Evolutionary conservation across 2,888 invertebrate species (phyloP), one percentile per base, ranked within the genome.

Genomic region (Lycocerus yunnanus): DNA sequence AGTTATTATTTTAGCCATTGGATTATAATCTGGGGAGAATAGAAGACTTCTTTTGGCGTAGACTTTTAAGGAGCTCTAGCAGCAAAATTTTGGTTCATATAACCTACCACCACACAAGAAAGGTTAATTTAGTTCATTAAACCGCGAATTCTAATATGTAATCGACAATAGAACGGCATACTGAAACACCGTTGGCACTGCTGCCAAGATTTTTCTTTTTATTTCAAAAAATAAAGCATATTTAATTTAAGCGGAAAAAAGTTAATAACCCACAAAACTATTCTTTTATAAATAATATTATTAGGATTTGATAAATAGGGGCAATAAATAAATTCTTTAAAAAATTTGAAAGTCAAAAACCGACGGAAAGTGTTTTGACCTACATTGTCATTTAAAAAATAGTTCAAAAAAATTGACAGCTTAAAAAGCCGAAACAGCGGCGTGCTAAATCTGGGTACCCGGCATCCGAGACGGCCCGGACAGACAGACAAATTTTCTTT

Each of bases 111-210:
- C 20, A 63, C 16, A 63, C 61, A 18, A 63, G 61, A 63, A 63
- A 63, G 61, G 61, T 63, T 63, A 63, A 63, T 63, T 63, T 63
- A 63, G 61, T 63, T 63, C 61, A 20, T 63, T 63, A 63, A 18
- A 63, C 61, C 20, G 20, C 20, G 61, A 18, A 18, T 63, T 18
- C 61, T 43, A 63, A 63, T 63, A 63, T 16, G 61, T 63, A 18
- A 63, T 20, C 20, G 16, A 63, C 61, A 63, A 63, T 63, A 63
- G 61, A 63, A 63, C 61, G 61, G 61, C 20, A 63, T 63, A 20
- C 20, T 63, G 16, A 18, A 63, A 63, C 16, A 63, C 16, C 20
- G 16, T 63, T 63, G 61, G 61, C 61, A 63, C n/a, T 18, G 18
- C 43, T 43, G n/a, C 43, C 43, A 43, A 43, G 43, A 21, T 43